Conservation (phyloP, 2,113 vertebrate species). For the Coregonus clupeaformis region DNA sequence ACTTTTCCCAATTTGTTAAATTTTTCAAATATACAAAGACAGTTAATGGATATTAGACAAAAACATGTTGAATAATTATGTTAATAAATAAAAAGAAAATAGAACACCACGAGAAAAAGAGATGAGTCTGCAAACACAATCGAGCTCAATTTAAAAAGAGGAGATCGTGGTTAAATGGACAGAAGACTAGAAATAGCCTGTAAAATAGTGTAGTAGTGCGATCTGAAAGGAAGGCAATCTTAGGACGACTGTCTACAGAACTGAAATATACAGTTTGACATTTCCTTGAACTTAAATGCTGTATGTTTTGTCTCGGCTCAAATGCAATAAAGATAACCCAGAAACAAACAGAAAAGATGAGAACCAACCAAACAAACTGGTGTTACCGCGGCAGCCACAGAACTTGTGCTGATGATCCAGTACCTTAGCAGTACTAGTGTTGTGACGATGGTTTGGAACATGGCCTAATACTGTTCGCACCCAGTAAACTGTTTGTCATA, state of each 20-base stretch:
- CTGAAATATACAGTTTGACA: conserved; percentile 47
- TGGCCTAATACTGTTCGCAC: conserved; percentile 77
- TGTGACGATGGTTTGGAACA: conserved; percentile 70
- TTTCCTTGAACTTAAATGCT: conserved; percentile 40
- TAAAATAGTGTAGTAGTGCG: background rate
- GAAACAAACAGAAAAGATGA: conserved; percentile 62
- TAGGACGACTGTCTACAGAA: conserved; percentile 17
- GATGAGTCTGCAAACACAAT: conserved; percentile 69
- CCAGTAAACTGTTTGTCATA: conserved; percentile 70
- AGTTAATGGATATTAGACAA: conserved; percentile 75
- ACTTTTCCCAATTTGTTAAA: conserved; percentile 66
- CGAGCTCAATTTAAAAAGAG: conserved; percentile 10
- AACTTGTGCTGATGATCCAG: conserved; percentile 56
- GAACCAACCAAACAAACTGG: conserved; percentile 64
- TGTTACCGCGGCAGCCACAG: conserved; percentile 79
- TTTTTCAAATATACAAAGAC: conserved; percentile 83
- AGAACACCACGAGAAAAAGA: conserved; percentile 68
- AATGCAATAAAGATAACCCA: conserved; percentile 66
- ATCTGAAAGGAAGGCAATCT: conserved; percentile 15
- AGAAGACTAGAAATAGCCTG: conserved; percentile 10
- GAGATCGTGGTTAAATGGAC: conserved; percentile 22
- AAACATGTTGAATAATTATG: conserved; percentile 68
- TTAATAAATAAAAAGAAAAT: conserved; percentile 82
- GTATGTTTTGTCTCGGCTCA: conserved; percentile 68
- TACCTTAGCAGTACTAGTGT: conserved; percentile 66